These are phyloP conservation scores for Pteronura brasiliensis DNA, from an alignment of 2,113 vertebrate genomes.

Conservation along the genomic window DNA sequence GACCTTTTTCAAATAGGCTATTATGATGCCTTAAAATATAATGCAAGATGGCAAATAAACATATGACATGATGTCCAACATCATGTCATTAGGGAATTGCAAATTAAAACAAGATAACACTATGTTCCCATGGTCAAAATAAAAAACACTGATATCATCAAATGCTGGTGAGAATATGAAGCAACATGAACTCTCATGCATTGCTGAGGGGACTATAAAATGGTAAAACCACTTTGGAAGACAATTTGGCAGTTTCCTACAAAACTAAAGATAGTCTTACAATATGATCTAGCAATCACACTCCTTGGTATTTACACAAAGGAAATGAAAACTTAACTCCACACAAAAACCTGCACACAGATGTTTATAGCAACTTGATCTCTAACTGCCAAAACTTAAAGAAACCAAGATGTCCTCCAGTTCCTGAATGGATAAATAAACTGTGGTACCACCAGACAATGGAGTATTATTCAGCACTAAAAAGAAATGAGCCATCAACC, in stretches of 20 bases:
- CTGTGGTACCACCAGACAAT: neutral
- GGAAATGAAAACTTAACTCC: neutral
- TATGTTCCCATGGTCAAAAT: neutral
- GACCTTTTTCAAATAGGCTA: neutral
- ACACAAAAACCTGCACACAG: neutral
- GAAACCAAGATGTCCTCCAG: constrained; percentile 30
- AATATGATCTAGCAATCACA: neutral
- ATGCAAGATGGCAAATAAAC: constrained; percentile 5
- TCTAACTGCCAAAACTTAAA: constrained; percentile 19
- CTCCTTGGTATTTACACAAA: neutral
- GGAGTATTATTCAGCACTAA: constrained; percentile 13
- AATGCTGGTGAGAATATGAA: neutral
- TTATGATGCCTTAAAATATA: constrained; percentile 31
- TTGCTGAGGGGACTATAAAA: neutral
- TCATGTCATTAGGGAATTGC: neutral
- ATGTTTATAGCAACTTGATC: neutral
- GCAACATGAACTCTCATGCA: neutral
- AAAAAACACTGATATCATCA: neutral
- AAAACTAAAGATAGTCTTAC: constrained; percentile 8
- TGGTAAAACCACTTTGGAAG: neutral
- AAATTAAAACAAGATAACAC: constrained; percentile 40
- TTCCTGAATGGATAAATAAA: neutral
- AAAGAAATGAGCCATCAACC: constrained; percentile 9
- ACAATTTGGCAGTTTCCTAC: neutral
- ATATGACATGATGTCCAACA: neutral